Evolutionary conservation across 2,113 vertebrate genomes (phyloP).

Genomic region (Amphiprion ocellaris): DNA sequence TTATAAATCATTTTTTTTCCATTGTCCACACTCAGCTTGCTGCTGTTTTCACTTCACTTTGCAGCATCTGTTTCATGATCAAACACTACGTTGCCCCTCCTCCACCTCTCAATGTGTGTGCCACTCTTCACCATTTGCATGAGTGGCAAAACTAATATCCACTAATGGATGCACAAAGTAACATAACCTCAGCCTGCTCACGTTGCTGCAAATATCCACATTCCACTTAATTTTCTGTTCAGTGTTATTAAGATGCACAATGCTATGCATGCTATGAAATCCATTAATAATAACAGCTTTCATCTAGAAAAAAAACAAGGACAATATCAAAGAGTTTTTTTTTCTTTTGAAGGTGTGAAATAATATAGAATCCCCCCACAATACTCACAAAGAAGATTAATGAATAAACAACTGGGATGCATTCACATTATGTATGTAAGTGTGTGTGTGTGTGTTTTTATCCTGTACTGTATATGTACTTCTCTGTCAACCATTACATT

Average conservation of each 20-base stretch:
- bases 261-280: neutral
- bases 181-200: neutral
- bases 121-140: neutral
- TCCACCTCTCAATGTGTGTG: neutral
- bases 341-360: neutral
- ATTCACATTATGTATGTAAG: neutral
- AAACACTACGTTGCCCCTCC: neutral
- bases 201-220: neutral
- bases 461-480: constrained; percentile 2
- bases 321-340: neutral
- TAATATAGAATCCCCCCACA: neutral
- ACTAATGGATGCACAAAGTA: neutral
- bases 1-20: too few relatives aligned
- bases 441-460: neutral
- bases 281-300: neutral
- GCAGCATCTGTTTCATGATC: neutral
- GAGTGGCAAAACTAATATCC: neutral
- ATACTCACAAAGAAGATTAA: constrained; percentile 1
- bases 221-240: constrained; percentile 1
- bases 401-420: neutral
- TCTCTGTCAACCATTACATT: neutral
- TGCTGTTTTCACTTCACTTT: constrained; percentile 1
- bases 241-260: neutral
- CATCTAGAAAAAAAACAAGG: neutral
- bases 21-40: too few relatives aligned